Percentiles rank a stretch among this genome's conserved stretches.
Evolutionary conservation across 2,888 invertebrate species (phyloP).

Genomic region (Brachyptera putata): DNA sequence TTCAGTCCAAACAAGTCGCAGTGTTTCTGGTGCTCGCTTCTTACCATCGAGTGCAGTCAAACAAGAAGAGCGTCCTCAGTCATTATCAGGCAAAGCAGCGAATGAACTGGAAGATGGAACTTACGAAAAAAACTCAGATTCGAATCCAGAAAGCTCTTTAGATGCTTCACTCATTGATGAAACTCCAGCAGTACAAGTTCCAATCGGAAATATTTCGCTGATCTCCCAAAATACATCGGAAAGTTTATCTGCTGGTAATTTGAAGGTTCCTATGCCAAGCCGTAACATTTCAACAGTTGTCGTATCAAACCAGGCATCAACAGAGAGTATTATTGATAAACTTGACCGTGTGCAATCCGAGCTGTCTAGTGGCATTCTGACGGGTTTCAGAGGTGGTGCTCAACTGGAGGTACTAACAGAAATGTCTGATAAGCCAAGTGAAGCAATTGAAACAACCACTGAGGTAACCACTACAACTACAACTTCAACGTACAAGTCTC

Average conservation of each 20-base stretch:
- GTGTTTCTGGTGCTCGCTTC: constrained; percentile 79
- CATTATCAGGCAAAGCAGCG: constrained; percentile 22
- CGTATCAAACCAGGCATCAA: constrained; percentile 52
- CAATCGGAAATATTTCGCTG: background rate
- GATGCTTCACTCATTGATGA: background rate
- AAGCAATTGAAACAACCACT: constrained; percentile 1
- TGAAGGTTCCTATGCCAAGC: no score
- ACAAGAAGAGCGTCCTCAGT: constrained; percentile 67
- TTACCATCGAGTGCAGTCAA: constrained; percentile 72
- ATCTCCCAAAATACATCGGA: constrained; percentile 34
- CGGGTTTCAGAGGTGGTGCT: constrained; percentile 62
- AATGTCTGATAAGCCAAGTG: constrained; percentile 26
- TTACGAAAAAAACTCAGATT: background rate
- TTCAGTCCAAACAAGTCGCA: constrained; percentile 82
- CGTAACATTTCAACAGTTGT: constrained; percentile 9
- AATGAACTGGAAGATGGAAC: constrained; percentile 1
- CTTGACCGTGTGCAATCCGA: constrained; percentile 81
- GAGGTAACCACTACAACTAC: constrained; percentile 31
- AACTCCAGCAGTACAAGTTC: background rate
- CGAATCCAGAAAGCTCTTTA: background rate
- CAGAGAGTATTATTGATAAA: constrained; percentile 83
- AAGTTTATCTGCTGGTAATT: no score
- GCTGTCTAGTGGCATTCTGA: constrained; percentile 70
- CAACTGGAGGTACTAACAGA: constrained; percentile 48
- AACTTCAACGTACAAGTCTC: constrained; percentile 42